Percentiles rank a stretch among this genome's conserved stretches.
Evolutionary conservation across 2,113 vertebrate genomes (phyloP).

Genomic region (Archocentrus centrarchus): DNA sequence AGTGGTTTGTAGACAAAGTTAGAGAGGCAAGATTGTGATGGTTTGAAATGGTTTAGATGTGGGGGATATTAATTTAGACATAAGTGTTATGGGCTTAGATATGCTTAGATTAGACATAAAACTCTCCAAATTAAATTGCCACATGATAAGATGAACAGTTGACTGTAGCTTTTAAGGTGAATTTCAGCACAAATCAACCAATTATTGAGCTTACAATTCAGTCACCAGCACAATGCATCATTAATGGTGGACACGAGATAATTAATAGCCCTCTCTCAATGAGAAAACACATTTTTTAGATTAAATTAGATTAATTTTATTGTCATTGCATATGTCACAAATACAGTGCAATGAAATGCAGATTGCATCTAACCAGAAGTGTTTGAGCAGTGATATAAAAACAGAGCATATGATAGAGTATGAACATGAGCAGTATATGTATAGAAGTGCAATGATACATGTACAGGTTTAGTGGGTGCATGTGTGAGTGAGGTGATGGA

Average conservation of each 20-base stretch:
- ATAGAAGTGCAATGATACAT: no score
- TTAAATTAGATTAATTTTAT: no score
- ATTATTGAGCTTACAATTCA: background rate
- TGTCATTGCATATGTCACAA: no score
- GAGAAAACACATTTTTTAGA: background rate
- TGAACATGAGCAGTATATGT: no score
- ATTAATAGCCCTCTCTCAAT: background rate
- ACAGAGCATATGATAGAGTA: no score
- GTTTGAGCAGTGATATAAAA: no score
- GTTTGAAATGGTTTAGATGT: background rate
- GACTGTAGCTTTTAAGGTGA: background rate
- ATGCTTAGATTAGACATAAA: background rate
- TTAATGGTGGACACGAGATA: background rate
- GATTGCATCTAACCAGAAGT: no score
- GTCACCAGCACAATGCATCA: background rate
- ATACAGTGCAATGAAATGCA: no score
- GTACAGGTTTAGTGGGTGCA: no score
- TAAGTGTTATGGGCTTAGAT: background rate
- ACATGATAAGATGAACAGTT: background rate
- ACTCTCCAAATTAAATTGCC: background rate
- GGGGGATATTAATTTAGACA: background rate
- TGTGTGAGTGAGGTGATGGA: no score
- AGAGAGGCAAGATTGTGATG: no score
- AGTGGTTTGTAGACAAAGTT: no score
- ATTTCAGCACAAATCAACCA: background rate